Conservation (phyloP, 1,140 invertebrate species). For the Zaprionus ornatus region DNA sequence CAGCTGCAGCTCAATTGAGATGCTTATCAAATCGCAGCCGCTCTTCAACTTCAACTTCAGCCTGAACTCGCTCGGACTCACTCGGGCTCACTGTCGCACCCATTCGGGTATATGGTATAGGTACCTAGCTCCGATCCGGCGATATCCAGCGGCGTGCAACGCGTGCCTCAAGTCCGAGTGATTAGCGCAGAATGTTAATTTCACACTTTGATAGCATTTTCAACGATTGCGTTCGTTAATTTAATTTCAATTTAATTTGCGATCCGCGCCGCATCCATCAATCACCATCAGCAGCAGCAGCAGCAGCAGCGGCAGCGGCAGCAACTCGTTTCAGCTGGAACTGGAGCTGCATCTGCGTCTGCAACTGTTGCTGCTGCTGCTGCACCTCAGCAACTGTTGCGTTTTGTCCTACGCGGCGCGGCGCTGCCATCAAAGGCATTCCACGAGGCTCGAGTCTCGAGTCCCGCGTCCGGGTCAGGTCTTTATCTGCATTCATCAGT, state of each 20-base stretch:
- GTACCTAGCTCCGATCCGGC: not conserved
- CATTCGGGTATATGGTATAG: too few species aligned
- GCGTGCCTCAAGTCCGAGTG: constrained; percentile 61
- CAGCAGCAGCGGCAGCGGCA: not conserved
- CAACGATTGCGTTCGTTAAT: constrained; percentile 66
- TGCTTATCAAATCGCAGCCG: constrained; percentile 29
- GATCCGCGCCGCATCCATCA: constrained; percentile 52
- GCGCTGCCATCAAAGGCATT: constrained; percentile 70
- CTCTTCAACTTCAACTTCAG: constrained; percentile 2
- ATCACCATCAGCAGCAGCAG: constrained; percentile 51
- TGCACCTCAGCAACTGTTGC: constrained; percentile 72
- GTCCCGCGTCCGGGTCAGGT: constrained; percentile 14
- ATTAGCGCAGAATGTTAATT: constrained; percentile 79
- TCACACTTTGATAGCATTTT: constrained; percentile 78
- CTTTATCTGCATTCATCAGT: constrained; percentile 80
- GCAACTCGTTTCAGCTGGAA: constrained; percentile 9
- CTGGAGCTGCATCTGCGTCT: not conserved
- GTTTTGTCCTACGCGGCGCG: constrained; percentile 67
- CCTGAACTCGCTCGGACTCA: not conserved
- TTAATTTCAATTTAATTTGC: constrained; percentile 77
- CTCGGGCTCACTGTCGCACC: not conserved
- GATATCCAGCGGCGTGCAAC: constrained; percentile 31
- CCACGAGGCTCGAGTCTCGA: constrained; percentile 15
- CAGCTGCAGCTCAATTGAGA: constrained; percentile 35
- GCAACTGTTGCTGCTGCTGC: not conserved